phyloP scores from a whole-genome alignment of 2,888 invertebrate genomes.

The Meteorus cinctellus region DNA sequence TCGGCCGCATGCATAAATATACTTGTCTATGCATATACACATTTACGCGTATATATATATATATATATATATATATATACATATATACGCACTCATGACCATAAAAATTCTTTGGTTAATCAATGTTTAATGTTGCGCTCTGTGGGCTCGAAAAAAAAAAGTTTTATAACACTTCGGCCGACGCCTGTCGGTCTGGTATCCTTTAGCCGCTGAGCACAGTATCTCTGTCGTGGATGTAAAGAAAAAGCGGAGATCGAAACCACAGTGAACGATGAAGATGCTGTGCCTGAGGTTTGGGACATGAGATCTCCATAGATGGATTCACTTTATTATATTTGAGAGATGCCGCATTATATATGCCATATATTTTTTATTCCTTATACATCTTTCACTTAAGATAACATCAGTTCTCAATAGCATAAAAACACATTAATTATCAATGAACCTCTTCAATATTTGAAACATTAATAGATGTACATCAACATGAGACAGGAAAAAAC shows the following conservation, averaged over 20 bases:
- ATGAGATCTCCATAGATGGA: conserved; percentile 41
- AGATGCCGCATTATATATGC: conserved; percentile 45
- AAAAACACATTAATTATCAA: background rate
- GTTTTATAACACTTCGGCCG: conserved; percentile 59
- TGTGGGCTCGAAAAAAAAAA: conserved; percentile 47
- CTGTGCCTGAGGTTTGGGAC: background rate
- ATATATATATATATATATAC: no score
- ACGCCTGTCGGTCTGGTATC: conserved; percentile 46
- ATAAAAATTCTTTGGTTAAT: conserved; percentile 67
- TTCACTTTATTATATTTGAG: conserved; percentile 55
- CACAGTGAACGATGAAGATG: background rate
- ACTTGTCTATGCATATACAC: background rate
- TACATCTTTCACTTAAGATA: background rate
- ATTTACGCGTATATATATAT: no score
- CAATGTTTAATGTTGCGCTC: conserved; percentile 61
- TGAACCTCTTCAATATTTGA: background rate
- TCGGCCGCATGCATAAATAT: background rate
- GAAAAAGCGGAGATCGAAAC: background rate
- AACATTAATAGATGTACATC: background rate
- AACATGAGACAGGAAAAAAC: background rate
- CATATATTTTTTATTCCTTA: background rate
- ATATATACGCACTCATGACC: conserved; percentile 26
- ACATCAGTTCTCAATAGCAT: background rate
- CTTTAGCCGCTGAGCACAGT: conserved; percentile 39
- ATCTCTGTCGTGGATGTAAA: conserved; percentile 43